phyloP scores from a whole-genome alignment of 2,797 vertebrate genomes.

The Rhinoraja longicauda region DNA sequence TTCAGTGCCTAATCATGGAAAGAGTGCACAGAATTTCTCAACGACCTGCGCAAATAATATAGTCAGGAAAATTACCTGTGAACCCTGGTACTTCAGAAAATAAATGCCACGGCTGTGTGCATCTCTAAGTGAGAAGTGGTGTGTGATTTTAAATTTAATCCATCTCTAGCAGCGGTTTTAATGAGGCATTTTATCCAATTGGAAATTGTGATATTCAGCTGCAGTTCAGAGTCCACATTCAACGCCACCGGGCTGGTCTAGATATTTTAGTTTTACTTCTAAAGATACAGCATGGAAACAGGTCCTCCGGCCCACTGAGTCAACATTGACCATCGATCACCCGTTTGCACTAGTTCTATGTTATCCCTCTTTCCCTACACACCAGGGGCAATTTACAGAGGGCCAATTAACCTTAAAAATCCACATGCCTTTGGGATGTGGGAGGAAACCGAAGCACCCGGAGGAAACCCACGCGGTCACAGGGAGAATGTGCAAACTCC shows the following conservation, averaged over 20 bases:
- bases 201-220: background rate
- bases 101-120: background rate
- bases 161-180: background rate
- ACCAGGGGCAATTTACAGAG: too few relatives aligned
- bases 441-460: too few relatives aligned
- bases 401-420: too few relatives aligned
- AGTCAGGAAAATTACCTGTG: background rate
- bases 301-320: too few relatives aligned
- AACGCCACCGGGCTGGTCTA: background rate
- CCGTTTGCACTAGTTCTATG: too few relatives aligned
- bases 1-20: background rate
- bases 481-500: too few relatives aligned
- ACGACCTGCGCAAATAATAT: background rate
- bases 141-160: conserved; percentile 15
- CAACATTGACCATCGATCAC: too few relatives aligned
- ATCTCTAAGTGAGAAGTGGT: background rate
- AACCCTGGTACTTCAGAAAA: background rate
- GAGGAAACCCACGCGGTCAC: too few relatives aligned
- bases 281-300: too few relatives aligned
- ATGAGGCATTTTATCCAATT: background rate
- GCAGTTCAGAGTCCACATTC: background rate
- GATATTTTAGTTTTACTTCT: too few relatives aligned
- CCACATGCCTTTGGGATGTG: too few relatives aligned
- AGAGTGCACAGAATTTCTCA: background rate
- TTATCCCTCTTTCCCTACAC: too few relatives aligned